phyloP scores from a whole-genome alignment of 2,797 vertebrate genomes.

The Notoglanidium macrostoma region DNA sequence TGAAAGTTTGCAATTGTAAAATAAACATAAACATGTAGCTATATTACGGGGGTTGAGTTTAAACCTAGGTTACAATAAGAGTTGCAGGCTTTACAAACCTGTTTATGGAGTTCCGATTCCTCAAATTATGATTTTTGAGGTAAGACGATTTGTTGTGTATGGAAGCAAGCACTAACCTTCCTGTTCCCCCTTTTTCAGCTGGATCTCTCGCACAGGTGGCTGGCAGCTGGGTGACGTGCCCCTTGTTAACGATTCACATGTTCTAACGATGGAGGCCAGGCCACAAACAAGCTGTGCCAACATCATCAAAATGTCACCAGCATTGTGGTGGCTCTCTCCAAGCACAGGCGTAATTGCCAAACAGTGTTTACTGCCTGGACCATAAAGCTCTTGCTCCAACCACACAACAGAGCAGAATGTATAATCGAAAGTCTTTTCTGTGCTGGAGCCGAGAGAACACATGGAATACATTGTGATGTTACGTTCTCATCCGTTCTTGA shows the following conservation, averaged over 20 bases:
- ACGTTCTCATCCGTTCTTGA: not conserved
- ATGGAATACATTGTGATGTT: not conserved
- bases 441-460: not conserved
- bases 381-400: not conserved
- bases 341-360: constrained; percentile 42
- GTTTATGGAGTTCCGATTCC: not conserved
- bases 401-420: not conserved
- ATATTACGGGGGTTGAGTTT: not conserved
- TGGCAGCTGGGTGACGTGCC: constrained; percentile 51
- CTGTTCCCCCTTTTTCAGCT: constrained; percentile 44
- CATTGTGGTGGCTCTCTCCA: constrained; percentile 14
- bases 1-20: not conserved
- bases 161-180: constrained; percentile 24
- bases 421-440: not conserved
- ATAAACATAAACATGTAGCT: not conserved
- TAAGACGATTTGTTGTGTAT: not conserved
- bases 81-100: not conserved
- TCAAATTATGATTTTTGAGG: not conserved
- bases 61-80: not conserved
- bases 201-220: constrained; percentile 52
- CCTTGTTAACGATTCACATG: constrained; percentile 42
- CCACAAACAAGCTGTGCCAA: constrained; percentile 46
- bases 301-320: constrained; percentile 47
- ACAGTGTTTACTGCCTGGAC: constrained; percentile 21
- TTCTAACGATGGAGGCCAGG: constrained; percentile 46